Evolutionary conservation across 2,797 vertebrate species (phyloP).

Genomic region (Ptychobarbus kaznakovi): DNA sequence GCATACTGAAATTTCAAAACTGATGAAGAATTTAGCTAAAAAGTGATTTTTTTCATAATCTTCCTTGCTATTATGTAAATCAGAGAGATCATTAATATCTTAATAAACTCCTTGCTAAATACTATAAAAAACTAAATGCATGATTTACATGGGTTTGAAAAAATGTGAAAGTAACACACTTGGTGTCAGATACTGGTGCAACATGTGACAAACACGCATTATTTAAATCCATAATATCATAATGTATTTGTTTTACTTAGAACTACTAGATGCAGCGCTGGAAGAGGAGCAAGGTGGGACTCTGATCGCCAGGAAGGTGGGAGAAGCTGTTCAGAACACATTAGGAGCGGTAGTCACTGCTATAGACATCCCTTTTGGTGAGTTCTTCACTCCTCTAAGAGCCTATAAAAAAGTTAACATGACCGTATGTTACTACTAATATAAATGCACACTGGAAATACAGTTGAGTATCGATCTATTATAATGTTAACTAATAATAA

Average conservation of each 20-base stretch:
- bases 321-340: constrained; percentile 96
- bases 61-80: background rate
- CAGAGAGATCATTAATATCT: background rate
- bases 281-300: constrained; percentile 94
- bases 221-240: background rate
- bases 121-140: background rate
- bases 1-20: background rate
- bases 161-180: background rate
- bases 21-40: background rate
- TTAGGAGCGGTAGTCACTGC: constrained; percentile 95
- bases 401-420: background rate
- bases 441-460: background rate
- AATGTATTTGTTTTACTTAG: constrained; percentile 56
- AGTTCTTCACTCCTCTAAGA: constrained; percentile 6
- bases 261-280: constrained; percentile 78
- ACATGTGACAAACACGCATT: background rate
- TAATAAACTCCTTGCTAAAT: background rate
- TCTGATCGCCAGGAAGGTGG: constrained; percentile 94
- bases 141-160: background rate
- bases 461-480: background rate
- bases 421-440: background rate
- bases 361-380: constrained; percentile 97
- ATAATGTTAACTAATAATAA: background rate
- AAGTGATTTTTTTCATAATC: background rate
- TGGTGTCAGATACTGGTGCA: background rate